Evolutionary conservation across 2,797 vertebrate genomes (phyloP).

Genomic region (Acridotheres tristis): DNA sequence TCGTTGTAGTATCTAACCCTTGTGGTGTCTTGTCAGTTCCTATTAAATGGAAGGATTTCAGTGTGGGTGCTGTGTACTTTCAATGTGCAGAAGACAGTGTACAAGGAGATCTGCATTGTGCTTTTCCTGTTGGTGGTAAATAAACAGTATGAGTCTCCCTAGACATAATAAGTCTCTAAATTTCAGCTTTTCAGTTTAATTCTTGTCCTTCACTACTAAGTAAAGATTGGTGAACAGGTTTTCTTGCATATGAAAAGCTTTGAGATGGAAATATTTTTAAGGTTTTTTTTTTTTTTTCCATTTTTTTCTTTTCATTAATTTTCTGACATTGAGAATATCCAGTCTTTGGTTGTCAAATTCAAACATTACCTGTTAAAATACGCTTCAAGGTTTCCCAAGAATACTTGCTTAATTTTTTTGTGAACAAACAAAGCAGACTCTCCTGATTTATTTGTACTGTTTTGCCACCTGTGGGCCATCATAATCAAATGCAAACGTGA

Average conservation of each 20-base stretch:
- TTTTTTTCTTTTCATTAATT: not conserved
- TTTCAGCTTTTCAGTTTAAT: not conserved
- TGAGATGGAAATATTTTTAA: not conserved
- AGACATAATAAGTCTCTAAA: not conserved
- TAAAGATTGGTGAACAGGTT: not conserved
- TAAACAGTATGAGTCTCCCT: not conserved
- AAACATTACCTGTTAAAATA: not conserved
- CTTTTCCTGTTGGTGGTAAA: not conserved
- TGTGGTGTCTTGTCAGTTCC: not conserved
- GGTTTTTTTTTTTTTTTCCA: not conserved
- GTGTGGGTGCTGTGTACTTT: not conserved
- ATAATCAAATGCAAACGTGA: not conserved
- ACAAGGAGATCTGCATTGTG: not conserved
- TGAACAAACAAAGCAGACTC: not conserved
- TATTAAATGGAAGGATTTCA: not conserved
- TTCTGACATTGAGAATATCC: not conserved
- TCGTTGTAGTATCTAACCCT: not conserved
- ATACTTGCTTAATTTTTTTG: not conserved
- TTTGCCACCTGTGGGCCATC: not conserved
- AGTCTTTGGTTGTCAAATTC: not conserved
- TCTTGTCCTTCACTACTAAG: not conserved
- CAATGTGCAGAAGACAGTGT: not conserved
- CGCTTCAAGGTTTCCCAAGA: not conserved
- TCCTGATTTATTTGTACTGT: not conserved
- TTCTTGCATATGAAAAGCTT: not conserved